These are phyloP conservation scores for Portevinia maculata DNA, from an alignment of 2,888 invertebrate genomes.

Conservation along the genomic window DNA sequence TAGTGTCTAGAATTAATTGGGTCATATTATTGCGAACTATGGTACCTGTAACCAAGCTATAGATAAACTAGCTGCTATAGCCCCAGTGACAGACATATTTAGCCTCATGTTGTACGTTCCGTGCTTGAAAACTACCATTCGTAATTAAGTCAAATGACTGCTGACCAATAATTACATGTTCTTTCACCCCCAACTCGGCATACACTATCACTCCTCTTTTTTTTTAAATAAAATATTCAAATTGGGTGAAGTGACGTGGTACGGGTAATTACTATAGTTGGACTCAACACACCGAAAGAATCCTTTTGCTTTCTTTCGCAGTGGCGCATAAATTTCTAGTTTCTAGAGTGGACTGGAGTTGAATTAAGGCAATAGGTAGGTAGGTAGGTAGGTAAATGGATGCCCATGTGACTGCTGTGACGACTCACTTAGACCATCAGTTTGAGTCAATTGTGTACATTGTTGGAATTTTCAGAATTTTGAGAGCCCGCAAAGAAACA, in stretches of 20 bases:
- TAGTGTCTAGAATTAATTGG: constrained; percentile 2
- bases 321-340: too few species aligned
- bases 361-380: too few species aligned
- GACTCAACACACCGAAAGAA: constrained; percentile 11
- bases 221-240: constrained; percentile 42
- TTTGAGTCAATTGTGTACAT: too few species aligned
- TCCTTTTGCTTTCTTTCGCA: too few species aligned
- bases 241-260: constrained; percentile 1
- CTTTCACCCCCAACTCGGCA: background rate
- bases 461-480: too few species aligned
- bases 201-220: background rate
- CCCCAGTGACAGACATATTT: background rate
- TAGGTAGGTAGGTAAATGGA: too few species aligned
- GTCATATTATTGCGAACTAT: constrained; percentile 16
- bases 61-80: constrained; percentile 9
- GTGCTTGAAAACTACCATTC: background rate
- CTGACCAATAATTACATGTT: constrained; percentile 25
- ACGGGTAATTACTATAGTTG: background rate
- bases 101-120: background rate
- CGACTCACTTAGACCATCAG: too few species aligned
- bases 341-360: too few species aligned
- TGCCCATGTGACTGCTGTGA: too few species aligned
- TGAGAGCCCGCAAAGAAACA: too few species aligned
- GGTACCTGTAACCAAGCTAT: constrained; percentile 13
- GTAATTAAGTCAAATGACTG: constrained; percentile 28